phyloP scores from a whole-genome alignment of 2,888 invertebrate genomes.

The Agrotis clavis region DNA sequence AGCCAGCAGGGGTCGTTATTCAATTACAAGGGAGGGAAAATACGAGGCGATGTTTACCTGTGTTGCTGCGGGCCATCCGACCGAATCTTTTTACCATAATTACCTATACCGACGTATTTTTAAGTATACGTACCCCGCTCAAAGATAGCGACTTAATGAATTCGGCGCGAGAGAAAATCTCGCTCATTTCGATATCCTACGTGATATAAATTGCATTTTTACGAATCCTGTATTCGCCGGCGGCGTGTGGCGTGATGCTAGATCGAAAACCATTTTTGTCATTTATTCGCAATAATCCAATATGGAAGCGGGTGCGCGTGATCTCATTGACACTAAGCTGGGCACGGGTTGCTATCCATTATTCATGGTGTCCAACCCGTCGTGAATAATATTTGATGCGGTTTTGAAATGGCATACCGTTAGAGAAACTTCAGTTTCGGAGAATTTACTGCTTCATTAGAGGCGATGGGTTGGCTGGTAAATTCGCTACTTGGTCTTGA shows the following conservation, averaged over 20 bases:
- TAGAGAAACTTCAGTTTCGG: slow-evolving; percentile 67
- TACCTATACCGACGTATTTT: slow-evolving; percentile 74
- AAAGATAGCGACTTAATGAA: slow-evolving; percentile 60
- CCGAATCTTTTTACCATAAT: slow-evolving; percentile 79
- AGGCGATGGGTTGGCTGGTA: slow-evolving; percentile 40
- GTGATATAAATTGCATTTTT: slow-evolving; percentile 63
- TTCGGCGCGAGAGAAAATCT: slow-evolving; percentile 49
- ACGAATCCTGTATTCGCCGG: slow-evolving; percentile 53
- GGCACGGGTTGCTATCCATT: slow-evolving; percentile 83
- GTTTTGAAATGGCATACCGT: slow-evolving; percentile 71
- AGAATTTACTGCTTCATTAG: slow-evolving; percentile 69
- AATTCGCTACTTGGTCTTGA: slow-evolving; percentile 48
- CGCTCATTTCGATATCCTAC: slow-evolving; percentile 52
- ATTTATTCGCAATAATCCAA: slow-evolving; percentile 88
- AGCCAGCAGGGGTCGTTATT: slow-evolving; percentile 84
- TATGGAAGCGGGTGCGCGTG: slow-evolving; percentile 84
- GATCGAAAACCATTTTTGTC: slow-evolving; percentile 83
- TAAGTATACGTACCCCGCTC: slow-evolving; percentile 59
- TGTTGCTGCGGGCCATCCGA: slow-evolving; percentile 79
- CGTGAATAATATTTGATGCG: slow-evolving; percentile 79
- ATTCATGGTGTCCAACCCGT: slow-evolving; percentile 83
- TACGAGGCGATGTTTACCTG: slow-evolving; percentile 82
- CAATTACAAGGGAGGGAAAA: slow-evolving; percentile 85
- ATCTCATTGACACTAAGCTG: slow-evolving; percentile 88
- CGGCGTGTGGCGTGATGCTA: slow-evolving; percentile 52